phyloP scores from a whole-genome alignment of 2,888 invertebrate genomes.

The Caenorhabditis drosophilae region DNA sequence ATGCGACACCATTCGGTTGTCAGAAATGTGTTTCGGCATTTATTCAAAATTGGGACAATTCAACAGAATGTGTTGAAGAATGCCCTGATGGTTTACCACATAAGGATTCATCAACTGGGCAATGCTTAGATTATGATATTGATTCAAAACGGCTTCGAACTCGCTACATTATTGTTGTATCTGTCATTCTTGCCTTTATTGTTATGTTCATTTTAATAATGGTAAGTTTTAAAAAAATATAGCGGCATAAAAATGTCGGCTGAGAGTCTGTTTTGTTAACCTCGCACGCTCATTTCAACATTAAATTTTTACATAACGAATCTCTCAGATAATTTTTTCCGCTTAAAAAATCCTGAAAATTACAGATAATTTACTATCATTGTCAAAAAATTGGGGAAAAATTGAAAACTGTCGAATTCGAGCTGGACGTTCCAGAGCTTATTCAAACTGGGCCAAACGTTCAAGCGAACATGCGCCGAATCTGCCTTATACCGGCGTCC shows the following conservation, averaged over 20 bases:
- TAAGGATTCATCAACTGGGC: slow-evolving; percentile 16
- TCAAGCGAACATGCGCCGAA: slow-evolving; percentile 55
- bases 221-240: slow-evolving; percentile 9
- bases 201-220: slow-evolving; percentile 38
- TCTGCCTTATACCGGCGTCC: slow-evolving; percentile 56
- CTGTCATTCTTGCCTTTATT: slow-evolving; percentile 17
- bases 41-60: not conserved
- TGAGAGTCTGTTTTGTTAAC: too few relatives aligned
- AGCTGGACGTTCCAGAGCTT: slow-evolving; percentile 46
- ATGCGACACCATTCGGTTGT: slow-evolving; percentile 20
- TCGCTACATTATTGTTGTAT: slow-evolving; percentile 18
- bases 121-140: slow-evolving; percentile 43
- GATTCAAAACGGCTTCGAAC: slow-evolving; percentile 26
- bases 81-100: slow-evolving; percentile 48
- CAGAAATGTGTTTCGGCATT: slow-evolving; percentile 12
- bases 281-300: too few relatives aligned
- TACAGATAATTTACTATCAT: slow-evolving; percentile 28
- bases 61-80: slow-evolving; percentile 36
- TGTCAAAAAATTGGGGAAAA: slow-evolving; percentile 32
- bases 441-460: slow-evolving; percentile 35
- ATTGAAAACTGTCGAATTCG: slow-evolving; percentile 33
- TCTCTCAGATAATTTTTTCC: not conserved
- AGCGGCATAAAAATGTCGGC: too few relatives aligned
- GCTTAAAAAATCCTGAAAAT: not conserved
- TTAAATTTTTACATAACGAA: too few relatives aligned